phyloP scores from a whole-genome alignment of 92 coral and sea anemone species.

The Montipora capitata region DNA sequence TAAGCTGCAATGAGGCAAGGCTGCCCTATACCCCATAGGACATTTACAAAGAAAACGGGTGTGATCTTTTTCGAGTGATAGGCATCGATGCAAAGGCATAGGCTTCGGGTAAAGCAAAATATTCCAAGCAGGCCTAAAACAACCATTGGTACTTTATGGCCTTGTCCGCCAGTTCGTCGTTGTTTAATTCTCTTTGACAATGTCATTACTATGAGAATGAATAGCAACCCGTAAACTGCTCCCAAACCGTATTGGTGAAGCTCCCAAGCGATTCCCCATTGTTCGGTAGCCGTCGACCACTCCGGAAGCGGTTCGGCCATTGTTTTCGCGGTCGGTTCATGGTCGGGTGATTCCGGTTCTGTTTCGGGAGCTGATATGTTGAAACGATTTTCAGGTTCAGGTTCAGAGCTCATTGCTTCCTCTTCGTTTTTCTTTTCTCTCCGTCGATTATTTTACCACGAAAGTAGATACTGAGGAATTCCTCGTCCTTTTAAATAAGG shows the following conservation, averaged over 20 bases:
- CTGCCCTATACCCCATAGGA: conserved; percentile 87
- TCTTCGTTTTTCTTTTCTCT: background rate
- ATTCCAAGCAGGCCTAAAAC: conserved; percentile 62
- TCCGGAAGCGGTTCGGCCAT: conserved; percentile 81
- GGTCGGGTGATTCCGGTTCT: conserved; percentile 30
- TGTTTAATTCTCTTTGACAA: conserved; percentile 18
- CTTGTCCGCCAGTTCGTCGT: conserved; percentile 10
- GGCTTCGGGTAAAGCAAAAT: conserved; percentile 64
- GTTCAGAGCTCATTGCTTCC: conserved; percentile 6
- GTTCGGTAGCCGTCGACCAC: conserved; percentile 71
- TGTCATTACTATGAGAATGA: conserved; percentile 19
- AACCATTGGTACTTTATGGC: conserved; percentile 73
- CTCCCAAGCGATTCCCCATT: conserved; percentile 83
- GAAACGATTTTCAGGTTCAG: conserved; percentile 29
- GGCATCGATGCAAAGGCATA: conserved; percentile 76
- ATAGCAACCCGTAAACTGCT: conserved; percentile 36
- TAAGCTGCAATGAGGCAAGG: conserved; percentile 86
- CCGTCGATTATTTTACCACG: background rate
- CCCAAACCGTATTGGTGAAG: conserved; percentile 85
- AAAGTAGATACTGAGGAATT: background rate
- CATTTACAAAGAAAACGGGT: conserved; percentile 60
- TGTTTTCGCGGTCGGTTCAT: conserved; percentile 31
- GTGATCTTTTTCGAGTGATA: conserved; percentile 70
- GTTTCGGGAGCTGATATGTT: conserved; percentile 10
- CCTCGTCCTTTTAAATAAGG: background rate